A percentile compares a stretch with the other conserved stretches of the same genome.
Conservation (phyloP, 1,140 invertebrate species). For the Eriosoma lanigerum region DNA sequence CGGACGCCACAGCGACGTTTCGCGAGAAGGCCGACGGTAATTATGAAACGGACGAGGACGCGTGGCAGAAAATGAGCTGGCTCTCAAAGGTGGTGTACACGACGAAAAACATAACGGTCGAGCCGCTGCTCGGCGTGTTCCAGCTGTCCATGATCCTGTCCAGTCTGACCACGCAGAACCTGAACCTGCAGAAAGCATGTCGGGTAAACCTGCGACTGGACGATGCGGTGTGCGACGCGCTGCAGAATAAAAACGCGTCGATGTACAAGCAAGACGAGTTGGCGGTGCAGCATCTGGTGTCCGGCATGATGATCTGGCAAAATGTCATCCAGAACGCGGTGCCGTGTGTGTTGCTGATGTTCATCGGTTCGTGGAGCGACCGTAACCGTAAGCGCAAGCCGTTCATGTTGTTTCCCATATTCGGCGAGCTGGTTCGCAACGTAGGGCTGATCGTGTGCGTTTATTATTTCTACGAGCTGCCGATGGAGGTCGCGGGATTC, state of each 20-base stretch:
- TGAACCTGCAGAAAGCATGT: conserved; percentile 41
- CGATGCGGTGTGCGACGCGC: neutral
- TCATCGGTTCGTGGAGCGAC: conserved; percentile 78
- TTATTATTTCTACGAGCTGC: conserved; percentile 73
- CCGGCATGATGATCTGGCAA: conserved; percentile 76
- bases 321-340: conserved; percentile 73
- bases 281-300: conserved; percentile 72
- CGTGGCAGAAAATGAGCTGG: neutral
- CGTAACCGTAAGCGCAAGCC: conserved; percentile 72
- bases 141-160: conserved; percentile 21
- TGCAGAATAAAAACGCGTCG: neutral
- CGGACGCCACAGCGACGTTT: neutral
- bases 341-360: conserved; percentile 72
- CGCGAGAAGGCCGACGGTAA: neutral
- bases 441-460: conserved; percentile 69
- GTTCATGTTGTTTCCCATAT: conserved; percentile 70
- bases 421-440: conserved; percentile 57
- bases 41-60: neutral
- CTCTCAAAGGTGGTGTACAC: conserved; percentile 51
- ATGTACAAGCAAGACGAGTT: conserved; percentile 71
- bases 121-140: conserved; percentile 6
- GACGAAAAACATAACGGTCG: neutral
- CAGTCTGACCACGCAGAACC: conserved; percentile 35
- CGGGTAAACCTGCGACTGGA: conserved; percentile 1
- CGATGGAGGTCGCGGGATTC: conserved; percentile 73